Evolutionary conservation across 2,888 invertebrate species (phyloP).

Genomic region (Eumacrocentrus americanus): DNA sequence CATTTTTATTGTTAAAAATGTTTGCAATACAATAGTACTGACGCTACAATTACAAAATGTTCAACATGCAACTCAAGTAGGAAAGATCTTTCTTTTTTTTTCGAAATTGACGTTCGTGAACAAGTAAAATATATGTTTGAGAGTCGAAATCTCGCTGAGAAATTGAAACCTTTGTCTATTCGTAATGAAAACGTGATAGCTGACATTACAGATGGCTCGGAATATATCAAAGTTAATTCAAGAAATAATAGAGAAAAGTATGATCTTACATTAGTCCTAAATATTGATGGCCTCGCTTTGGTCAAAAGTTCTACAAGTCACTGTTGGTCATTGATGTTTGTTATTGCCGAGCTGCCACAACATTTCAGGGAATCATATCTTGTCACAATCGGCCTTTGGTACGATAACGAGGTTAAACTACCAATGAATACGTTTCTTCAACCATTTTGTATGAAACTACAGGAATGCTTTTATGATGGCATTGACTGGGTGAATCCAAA

Average conservation of each 20-base stretch:
- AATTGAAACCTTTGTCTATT: constrained; percentile 7
- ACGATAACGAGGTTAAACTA: constrained; percentile 22
- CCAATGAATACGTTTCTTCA: constrained; percentile 32
- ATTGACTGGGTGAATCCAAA: constrained; percentile 27
- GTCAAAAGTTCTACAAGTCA: constrained; percentile 26
- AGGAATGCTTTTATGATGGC: constrained; percentile 26
- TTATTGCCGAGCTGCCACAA: constrained; percentile 30
- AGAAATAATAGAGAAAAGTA: constrained; percentile 26
- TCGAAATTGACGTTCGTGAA: constrained; percentile 30
- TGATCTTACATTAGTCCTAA: constrained; percentile 31
- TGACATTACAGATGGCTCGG: constrained; percentile 28
- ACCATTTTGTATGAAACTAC: constrained; percentile 29
- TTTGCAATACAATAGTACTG: constrained; percentile 12
- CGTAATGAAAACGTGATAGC: constrained; percentile 19
- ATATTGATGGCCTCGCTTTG: constrained; percentile 30
- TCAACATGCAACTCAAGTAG: constrained; percentile 11
- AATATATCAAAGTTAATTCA: constrained; percentile 31
- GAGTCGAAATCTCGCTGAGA: constrained; percentile 23
- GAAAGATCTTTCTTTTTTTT: constrained; percentile 29
- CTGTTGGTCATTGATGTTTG: constrained; percentile 31
- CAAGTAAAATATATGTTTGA: constrained; percentile 25
- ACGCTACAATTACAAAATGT: constrained; percentile 26
- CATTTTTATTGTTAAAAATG: constrained; percentile 29
- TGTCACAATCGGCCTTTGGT: constrained; percentile 26
- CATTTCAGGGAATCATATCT: constrained; percentile 26